These are phyloP conservation scores for Hystrix cristata DNA, from an alignment of 2,113 vertebrate genomes.

Conservation along the genomic window DNA sequence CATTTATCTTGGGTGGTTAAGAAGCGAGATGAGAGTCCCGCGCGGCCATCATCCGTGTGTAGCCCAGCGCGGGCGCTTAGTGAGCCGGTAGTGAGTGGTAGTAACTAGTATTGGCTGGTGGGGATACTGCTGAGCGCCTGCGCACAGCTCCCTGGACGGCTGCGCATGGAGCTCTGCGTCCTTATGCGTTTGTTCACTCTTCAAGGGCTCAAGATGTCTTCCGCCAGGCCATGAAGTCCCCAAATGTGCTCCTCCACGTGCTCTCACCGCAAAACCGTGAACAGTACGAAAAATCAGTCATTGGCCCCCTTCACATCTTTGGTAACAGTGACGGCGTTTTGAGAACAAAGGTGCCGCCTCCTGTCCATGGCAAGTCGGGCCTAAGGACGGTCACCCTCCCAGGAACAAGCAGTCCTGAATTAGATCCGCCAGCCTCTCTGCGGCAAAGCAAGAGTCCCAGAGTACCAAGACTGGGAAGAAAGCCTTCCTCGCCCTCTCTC, in stretches of 20 bases:
- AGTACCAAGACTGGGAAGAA: constrained; percentile 87
- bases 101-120: not conserved
- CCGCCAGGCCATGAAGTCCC: constrained; percentile 95
- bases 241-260: constrained; percentile 91
- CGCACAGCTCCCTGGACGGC: not conserved
- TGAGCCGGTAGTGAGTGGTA: not conserved
- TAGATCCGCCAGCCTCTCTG: constrained; percentile 60
- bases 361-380: constrained; percentile 89
- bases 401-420: constrained; percentile 80
- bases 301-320: constrained; percentile 90
- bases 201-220: constrained; percentile 97
- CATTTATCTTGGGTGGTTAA: not conserved
- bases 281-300: constrained; percentile 94
- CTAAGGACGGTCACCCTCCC: constrained; percentile 86
- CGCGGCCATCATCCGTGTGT: fast-evolving
- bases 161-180: fast-evolving
- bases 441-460: constrained; percentile 87
- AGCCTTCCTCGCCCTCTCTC: constrained; percentile 89
- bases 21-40: not conserved
- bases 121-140: not conserved
- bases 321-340: constrained; percentile 85
- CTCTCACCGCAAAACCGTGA: constrained; percentile 93
- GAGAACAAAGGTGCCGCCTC: constrained; percentile 90
- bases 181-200: not conserved
- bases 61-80: not conserved